phyloP scores from a whole-genome alignment of 1,140 invertebrate species.

The Chionoecetes opilio region DNA sequence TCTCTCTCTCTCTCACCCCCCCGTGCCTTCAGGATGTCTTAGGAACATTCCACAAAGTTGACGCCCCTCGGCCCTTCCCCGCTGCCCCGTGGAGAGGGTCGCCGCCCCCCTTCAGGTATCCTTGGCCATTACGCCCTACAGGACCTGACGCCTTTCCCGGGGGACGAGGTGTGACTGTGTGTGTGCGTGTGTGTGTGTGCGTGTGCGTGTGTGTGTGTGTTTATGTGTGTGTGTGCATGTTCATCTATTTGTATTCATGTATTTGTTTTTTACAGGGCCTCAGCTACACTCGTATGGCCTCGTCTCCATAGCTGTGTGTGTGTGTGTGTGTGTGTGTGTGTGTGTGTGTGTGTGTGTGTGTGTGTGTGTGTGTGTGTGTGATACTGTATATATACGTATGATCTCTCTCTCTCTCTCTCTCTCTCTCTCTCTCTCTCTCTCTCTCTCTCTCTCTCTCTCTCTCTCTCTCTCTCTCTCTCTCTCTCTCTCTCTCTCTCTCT shows the following conservation, averaged over 20 bases:
- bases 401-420: constrained; percentile 7
- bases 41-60: neutral
- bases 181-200: constrained; percentile 34
- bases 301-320: too few relatives aligned
- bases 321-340: constrained; percentile 38
- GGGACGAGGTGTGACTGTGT: neutral
- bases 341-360: constrained; percentile 27
- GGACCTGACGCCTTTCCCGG: neutral
- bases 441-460: constrained; percentile 40
- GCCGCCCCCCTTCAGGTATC: neutral
- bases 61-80: neutral
- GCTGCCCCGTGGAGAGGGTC: neutral
- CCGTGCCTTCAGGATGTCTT: neutral
- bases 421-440: constrained; percentile 20
- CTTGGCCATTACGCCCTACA: neutral
- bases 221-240: constrained; percentile 32
- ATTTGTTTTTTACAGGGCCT: too few relatives aligned
- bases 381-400: too few relatives aligned
- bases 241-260: neutral
- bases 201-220: constrained; percentile 1
- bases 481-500: constrained; percentile 36
- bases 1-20: neutral
- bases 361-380: neutral
- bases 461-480: constrained; percentile 20
- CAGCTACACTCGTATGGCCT: too few relatives aligned